Base-by-base conservation (phyloP, 92 coral and sea anemone species). In the Zoanthus solanderi region DNA sequence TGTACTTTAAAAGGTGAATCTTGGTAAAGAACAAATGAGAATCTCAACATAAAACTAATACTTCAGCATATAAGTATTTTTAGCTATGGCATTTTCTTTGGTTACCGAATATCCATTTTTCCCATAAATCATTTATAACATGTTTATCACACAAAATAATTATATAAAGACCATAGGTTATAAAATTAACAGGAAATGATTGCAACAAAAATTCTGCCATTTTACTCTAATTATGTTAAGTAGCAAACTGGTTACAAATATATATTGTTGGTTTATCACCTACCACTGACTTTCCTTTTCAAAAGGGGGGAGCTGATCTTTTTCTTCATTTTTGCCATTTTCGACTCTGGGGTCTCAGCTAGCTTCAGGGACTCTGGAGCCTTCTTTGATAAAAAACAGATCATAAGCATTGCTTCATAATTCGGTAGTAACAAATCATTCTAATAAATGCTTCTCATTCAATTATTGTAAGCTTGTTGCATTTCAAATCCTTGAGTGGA, bases 291-390 rank as follows among this genome's bases (percentile, higher is more conserved):
- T 83, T 92, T 97, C 75, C 97, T 91, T 72, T 92, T 97, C 54
- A 90, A 44, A 37, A 95, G 86, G 61, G 99, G 99, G 61, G 99
- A 97, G 48, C 92, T 91, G 23, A 97, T 97, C 86, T 95, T 97
- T 87, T 95, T 97, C 92, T 91, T 97, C 97, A 97, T 94, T 72
- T 91, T 95, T 31, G 99, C 98, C 98, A 95, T 97, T 84, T 92
- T 95, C 75, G 98, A 91, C 78, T 94, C 94, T 57, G 92, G 58
- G 48, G 98, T 91, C 58, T 89, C 90, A 1, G 93, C 89, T 15
- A 95, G 96, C 68, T 79, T 65, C 15, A 92, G 83, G 45, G 92
- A 92, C 53, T 93, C 96, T 54, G 90, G 88, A 47, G 87, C 93
- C 96, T 95, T 9, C 2, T 95, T 13, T 4, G 18, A 45, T 30